A percentile compares a stretch with the other conserved stretches of the same genome.
phyloP scores from a whole-genome alignment of 2,113 vertebrate genomes.

The Neodon shergylaensis region DNA sequence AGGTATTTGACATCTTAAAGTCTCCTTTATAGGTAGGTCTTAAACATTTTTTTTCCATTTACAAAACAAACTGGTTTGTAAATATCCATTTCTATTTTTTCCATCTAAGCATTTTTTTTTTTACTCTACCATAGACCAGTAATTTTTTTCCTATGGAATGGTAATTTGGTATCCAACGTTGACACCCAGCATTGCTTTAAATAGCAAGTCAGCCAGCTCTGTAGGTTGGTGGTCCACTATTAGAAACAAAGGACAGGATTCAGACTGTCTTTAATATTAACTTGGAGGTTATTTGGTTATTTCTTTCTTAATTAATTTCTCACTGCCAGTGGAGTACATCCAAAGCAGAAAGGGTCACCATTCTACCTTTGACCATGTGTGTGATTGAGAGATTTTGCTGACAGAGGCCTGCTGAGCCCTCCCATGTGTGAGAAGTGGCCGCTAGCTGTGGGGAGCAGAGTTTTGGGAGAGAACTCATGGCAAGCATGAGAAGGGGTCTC shows the following conservation, averaged over 20 bases:
- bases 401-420: constrained; percentile 15
- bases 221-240: not conserved
- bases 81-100: constrained; percentile 19
- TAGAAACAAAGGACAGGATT: constrained; percentile 39
- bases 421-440: not conserved
- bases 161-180: not conserved
- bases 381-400: constrained; percentile 50
- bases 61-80: not conserved
- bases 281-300: constrained; percentile 52
- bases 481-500: not conserved
- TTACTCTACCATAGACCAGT: constrained; percentile 30
- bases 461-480: constrained; percentile 1
- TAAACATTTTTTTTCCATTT: constrained; percentile 31
- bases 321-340: constrained; percentile 57
- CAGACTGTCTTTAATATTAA: constrained; percentile 29
- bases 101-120: constrained; percentile 18
- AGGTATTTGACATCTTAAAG: constrained; percentile 41
- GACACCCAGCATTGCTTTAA: constrained; percentile 4
- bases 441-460: not conserved
- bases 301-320: constrained; percentile 70
- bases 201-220: constrained; percentile 36
- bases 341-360: constrained; percentile 55
- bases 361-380: constrained; percentile 23
- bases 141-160: not conserved
- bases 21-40: constrained; percentile 1